Conservation (phyloP, 2,113 vertebrate species). For the Platycercus adscitus region DNA sequence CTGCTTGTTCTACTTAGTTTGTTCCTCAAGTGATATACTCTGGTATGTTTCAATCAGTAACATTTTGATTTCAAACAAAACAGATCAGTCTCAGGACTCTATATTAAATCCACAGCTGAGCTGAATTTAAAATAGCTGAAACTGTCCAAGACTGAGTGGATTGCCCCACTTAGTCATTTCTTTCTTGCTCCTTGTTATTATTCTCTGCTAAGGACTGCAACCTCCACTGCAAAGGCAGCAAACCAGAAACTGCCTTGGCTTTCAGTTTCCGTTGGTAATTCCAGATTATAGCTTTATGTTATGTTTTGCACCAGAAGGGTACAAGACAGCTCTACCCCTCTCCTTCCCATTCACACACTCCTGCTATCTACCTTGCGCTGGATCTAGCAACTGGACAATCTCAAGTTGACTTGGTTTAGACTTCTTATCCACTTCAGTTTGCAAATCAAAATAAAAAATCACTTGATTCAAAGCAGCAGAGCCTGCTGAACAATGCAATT, state of each 20-base stretch:
- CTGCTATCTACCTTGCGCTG: not conserved
- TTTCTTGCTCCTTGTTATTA: not conserved
- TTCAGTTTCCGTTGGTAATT: not conserved
- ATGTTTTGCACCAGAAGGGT: not conserved
- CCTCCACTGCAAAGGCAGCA: not conserved
- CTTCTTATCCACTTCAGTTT: not conserved
- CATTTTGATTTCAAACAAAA: not conserved
- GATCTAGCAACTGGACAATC: not conserved
- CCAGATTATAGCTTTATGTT: not conserved
- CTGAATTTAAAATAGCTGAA: not conserved
- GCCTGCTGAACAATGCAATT: not conserved
- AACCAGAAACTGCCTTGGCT: not conserved
- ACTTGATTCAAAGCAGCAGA: fast-evolving
- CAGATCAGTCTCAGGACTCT: not conserved
- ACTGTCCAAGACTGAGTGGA: fast-evolving
- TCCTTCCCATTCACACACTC: not conserved
- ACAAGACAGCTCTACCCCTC: not conserved
- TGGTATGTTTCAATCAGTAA: not conserved
- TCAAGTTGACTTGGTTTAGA: not conserved
- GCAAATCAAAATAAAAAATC: not conserved
- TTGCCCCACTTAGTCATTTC: not conserved
- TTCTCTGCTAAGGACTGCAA: not conserved
- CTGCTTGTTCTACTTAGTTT: not conserved
- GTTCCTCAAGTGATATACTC: fast-evolving
- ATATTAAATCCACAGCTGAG: not conserved